Evolutionary conservation across 2,113 vertebrate genomes (phyloP), one percentile per base, ranked within the genome.

Genomic region (Cricetomys ansorgei): DNA sequence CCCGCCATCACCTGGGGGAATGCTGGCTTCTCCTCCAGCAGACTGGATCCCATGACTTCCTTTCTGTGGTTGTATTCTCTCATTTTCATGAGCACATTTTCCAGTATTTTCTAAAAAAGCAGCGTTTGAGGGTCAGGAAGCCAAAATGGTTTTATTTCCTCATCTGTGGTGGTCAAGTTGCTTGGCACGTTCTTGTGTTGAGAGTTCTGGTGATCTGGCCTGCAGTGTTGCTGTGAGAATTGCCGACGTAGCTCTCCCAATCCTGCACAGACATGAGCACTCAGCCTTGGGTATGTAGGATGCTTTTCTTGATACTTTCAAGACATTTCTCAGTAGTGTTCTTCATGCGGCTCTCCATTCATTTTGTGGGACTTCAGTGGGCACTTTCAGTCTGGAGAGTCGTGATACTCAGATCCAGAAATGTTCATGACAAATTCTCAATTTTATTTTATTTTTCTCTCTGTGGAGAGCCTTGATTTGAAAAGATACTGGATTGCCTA

Each of bases 71-170:
- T 70, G 83, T n/a, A 45, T n/a, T 53, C n/a, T 85, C 43, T 83
- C 45, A 23, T 69, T 81, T 89, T 40, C 45, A 12, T 50, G 53
- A 83, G 67, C 31, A 37, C 21, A 45, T 65, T 91, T 92, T 88
- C 75, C 16, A 87, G 31, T 31, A 87, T 81, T 70, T 94, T 91
- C 70, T n/a, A 34, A 91, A 75, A 85, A 90, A 57, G n/a, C 3
- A 64, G 37, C 57, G 34, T 34, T 91, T 55, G 65, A 21, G 73
- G 76, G 31, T 81, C 12, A 75, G 17, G 23, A 62, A 92, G 45
- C 25, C 72, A 25, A 45, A 27, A 27, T 75, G 72, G 57, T 62
- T 34, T 81, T 50, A 37, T 69, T 75, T 90, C 27, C 37, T 87
- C 53, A 31, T 1, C 5, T n/a, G 37, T 70, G n/a, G 19, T 37